These are phyloP conservation scores for Drosophila monieri DNA, from an alignment of 2,888 invertebrate genomes.

Conservation along the genomic window DNA sequence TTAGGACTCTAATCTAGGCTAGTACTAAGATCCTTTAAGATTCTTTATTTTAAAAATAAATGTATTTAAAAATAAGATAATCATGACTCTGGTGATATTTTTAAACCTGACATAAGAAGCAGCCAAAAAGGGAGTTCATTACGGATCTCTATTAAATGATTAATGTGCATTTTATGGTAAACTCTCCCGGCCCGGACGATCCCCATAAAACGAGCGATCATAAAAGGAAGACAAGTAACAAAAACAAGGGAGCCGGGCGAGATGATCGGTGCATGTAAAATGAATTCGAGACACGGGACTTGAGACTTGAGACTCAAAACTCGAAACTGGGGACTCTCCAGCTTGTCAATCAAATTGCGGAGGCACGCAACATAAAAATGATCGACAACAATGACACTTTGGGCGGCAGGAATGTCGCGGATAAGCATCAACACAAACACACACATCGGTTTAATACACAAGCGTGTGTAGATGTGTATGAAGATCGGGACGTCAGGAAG, in stretches of 20 bases:
- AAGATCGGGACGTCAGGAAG: slow-evolving; percentile 22
- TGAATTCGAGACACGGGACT: slow-evolving; percentile 23
- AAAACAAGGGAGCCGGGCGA: slow-evolving; percentile 51
- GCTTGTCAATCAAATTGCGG: slow-evolving; percentile 69
- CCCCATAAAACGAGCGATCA: slow-evolving; percentile 60
- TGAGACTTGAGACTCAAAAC: slow-evolving; percentile 3
- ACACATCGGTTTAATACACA: neutral
- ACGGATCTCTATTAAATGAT: slow-evolving; percentile 69
- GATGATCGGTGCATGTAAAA: slow-evolving; percentile 62
- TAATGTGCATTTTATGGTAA: slow-evolving; percentile 74
- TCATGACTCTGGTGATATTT: neutral
- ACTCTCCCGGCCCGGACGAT: slow-evolving; percentile 50
- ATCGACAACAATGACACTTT: slow-evolving; percentile 79
- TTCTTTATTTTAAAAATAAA: no score
- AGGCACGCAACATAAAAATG: slow-evolving; percentile 65
- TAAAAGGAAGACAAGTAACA: slow-evolving; percentile 64
- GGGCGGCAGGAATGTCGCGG: slow-evolving; percentile 78
- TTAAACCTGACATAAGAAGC: neutral
- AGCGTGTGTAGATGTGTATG: slow-evolving; percentile 10
- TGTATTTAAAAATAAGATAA: neutral
- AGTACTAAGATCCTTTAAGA: no score
- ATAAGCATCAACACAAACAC: slow-evolving; percentile 60
- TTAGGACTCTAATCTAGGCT: no score
- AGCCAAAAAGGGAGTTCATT: slow-evolving; percentile 57
- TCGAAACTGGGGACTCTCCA: slow-evolving; percentile 10